Base-by-base conservation (phyloP, 2,888 invertebrate species). In the Acrobasis repandana region DNA sequence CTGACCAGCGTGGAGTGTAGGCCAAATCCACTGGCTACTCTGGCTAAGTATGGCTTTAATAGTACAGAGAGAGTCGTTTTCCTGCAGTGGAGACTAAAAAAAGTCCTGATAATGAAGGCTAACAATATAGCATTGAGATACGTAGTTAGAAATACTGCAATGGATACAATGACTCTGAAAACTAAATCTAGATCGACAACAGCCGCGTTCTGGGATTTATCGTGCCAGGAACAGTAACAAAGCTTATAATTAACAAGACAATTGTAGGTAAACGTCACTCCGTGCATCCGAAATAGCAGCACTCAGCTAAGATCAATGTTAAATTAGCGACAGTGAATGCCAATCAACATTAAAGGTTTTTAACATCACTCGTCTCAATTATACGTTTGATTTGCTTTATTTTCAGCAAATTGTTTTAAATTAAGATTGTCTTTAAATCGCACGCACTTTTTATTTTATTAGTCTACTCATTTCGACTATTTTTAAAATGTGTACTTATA, bases 291-390 rank as follows among this genome's bases (percentile, higher is more conserved):
- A 58, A 58, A 58, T 58, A 58, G 33, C 33, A 33, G 16, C 18
- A 47, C 58, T 58, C 49, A 38, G 54, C 54, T 58, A 58, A 58
- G 58, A 58, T 58, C 58, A 58, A 58, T 58, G 48, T 58, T 58
- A 58, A 58, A 34, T 36, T n/a, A 9, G 48, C 16, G 14, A 11
- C 38, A 33, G 58, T 33, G 8, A 28, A 28, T 18, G 58, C 49
- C 48, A 58, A 58, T 58, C 48, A 58, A 43, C 8, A 38, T 52
- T 10, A 54, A 38, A 38, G 54, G 18, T 54, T 54, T 38, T 38
- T 50, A 50, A 38, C 10, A 34, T 2, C 4, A 34, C 33, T 11
- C 15, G 43, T 56, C 56, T 56, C 9, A 56, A 57, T 57, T 57
- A 34, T 15, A 20, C n/a, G 20, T 57, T 47, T 57, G 9, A 57